A percentile compares a stretch with the other conserved stretches of the same genome.
phyloP scores from a whole-genome alignment of 2,113 vertebrate species.

The Microcebus murinus region DNA sequence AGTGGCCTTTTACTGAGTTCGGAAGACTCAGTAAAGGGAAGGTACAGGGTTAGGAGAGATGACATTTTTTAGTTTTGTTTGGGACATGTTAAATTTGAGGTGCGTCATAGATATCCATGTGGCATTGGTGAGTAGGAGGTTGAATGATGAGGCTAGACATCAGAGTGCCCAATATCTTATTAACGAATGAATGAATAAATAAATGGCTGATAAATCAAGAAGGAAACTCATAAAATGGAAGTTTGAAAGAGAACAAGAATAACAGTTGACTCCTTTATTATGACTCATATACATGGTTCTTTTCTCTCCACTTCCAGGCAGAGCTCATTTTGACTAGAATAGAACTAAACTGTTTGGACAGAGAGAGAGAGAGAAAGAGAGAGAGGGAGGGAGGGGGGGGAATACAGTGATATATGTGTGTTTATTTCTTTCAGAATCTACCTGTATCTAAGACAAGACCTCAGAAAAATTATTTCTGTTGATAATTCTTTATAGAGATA shows the following conservation, averaged over 20 bases:
- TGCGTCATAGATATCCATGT: background rate
- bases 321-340: background rate
- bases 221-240: background rate
- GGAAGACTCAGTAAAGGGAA: background rate
- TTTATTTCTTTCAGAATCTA: conserved; percentile 24
- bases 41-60: background rate
- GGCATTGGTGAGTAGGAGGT: background rate
- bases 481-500: background rate
- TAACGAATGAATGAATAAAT: background rate
- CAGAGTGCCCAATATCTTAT: background rate
- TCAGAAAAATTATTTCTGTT: conserved; percentile 21
- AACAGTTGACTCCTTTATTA: conserved; percentile 22
- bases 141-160: background rate
- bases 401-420: background rate
- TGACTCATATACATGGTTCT: background rate
- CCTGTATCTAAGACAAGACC: background rate
- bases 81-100: background rate
- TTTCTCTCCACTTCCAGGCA: background rate
- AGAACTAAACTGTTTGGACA: conserved; percentile 43
- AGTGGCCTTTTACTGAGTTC: background rate
- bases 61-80: background rate
- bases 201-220: background rate
- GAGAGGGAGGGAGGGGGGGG: background rate
- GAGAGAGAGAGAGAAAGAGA: background rate
- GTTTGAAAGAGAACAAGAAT: conserved; percentile 29